Evolutionary conservation across 2,888 invertebrate species (phyloP).

Genomic region (Maniola hyperantus): DNA sequence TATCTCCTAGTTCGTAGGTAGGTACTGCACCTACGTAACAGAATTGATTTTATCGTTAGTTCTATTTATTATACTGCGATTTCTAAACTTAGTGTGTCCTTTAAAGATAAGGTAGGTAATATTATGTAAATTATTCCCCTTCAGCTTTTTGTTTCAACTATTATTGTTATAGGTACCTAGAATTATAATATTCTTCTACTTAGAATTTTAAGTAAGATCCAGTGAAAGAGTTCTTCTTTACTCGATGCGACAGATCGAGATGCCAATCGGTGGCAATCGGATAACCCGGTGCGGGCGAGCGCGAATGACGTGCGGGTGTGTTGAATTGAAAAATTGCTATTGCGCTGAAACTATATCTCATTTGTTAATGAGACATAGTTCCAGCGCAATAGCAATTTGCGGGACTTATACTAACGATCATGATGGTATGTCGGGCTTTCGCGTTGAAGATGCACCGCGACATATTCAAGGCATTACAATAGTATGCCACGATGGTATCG

Average conservation of each 20-base stretch:
- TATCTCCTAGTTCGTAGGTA: slow-evolving; percentile 40
- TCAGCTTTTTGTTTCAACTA: slow-evolving; percentile 2
- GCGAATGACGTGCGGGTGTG: too few relatives aligned
- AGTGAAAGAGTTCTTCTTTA: too few relatives aligned
- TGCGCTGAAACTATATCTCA: too few relatives aligned
- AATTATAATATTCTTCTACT: too few relatives aligned
- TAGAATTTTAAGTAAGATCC: too few relatives aligned
- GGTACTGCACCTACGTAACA: slow-evolving; percentile 25
- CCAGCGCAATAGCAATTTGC: too few relatives aligned
- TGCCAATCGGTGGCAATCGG: too few relatives aligned
- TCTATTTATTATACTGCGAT: slow-evolving; percentile 8
- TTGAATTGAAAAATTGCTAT: too few relatives aligned
- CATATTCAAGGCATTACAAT: slow-evolving; percentile 41
- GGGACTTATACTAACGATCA: slow-evolving; percentile 3
- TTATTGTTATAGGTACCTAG: too few relatives aligned
- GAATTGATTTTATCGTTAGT: slow-evolving; percentile 18
- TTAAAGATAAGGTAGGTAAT: slow-evolving; percentile 16
- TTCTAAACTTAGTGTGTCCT: slow-evolving; percentile 7
- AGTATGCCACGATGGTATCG: slow-evolving; percentile 42
- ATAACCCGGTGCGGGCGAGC: too few relatives aligned
- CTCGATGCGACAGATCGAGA: too few relatives aligned
- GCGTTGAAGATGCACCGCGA: slow-evolving; percentile 13
- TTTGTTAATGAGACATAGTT: too few relatives aligned
- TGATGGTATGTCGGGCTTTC: neutral
- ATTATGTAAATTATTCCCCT: slow-evolving; percentile 13